A percentile compares a stretch with the other conserved stretches of the same genome.
phyloP scores from a whole-genome alignment of 2,888 invertebrate species.

The Diarsia mendica region DNA sequence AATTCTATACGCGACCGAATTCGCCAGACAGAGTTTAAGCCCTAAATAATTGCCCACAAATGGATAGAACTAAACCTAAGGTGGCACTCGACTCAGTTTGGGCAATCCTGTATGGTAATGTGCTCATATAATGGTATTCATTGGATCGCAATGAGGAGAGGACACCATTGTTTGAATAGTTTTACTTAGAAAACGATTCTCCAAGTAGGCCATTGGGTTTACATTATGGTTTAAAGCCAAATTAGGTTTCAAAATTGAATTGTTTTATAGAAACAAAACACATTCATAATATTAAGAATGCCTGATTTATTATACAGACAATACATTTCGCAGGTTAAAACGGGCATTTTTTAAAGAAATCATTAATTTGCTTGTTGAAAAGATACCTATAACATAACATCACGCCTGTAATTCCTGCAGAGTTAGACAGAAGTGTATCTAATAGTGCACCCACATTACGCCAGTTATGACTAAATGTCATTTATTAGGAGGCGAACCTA shows the following conservation, averaged over 20 bases:
- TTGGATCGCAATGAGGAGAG: constrained; percentile 35
- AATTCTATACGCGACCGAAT: not conserved
- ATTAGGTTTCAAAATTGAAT: not conserved
- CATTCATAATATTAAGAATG: too few relatives aligned
- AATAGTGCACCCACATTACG: too few relatives aligned
- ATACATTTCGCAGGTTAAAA: not conserved
- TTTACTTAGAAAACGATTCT: constrained; percentile 29
- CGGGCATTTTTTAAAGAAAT: not conserved
- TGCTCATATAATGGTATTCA: constrained; percentile 46
- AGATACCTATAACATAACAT: too few relatives aligned
- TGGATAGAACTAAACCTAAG: constrained; percentile 13
- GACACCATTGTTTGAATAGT: constrained; percentile 37
- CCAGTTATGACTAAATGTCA: too few relatives aligned
- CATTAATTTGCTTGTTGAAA: not conserved
- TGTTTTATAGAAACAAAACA: not conserved
- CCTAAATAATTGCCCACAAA: constrained; percentile 23
- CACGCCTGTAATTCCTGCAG: too few relatives aligned
- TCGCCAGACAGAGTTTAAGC: not conserved
- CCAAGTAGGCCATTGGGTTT: constrained; percentile 8
- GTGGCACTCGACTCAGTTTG: constrained; percentile 27
- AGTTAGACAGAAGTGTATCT: too few relatives aligned
- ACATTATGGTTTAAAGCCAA: not conserved
- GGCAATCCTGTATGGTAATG: constrained; percentile 53
- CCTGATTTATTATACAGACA: too few relatives aligned
- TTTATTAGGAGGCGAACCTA: too few relatives aligned